Conservation (phyloP, 2,888 invertebrate species). For the Tiliacea citrago region DNA sequence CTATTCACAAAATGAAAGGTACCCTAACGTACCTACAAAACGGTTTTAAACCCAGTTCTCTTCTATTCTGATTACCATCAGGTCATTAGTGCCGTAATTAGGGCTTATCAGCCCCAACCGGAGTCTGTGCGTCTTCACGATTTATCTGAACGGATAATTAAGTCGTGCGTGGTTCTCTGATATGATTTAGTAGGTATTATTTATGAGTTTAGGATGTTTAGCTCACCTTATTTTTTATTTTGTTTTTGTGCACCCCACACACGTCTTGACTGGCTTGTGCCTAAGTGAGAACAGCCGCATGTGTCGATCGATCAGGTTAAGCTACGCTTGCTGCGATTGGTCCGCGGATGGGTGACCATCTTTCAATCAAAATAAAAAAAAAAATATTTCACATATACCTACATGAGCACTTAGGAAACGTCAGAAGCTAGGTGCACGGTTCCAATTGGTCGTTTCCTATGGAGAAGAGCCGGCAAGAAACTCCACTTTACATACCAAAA, state of each 20-base stretch:
- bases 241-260: background rate
- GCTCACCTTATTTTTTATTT: background rate
- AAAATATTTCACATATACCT: no score
- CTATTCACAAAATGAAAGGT: conserved; percentile 2
- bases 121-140: conserved; percentile 53
- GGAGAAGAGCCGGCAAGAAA: no score
- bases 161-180: conserved; percentile 24
- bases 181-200: conserved; percentile 32
- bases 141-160: conserved; percentile 64
- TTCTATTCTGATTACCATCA: conserved; percentile 35
- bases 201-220: background rate
- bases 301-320: no score
- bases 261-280: no score
- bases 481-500: no score
- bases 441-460: no score
- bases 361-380: no score
- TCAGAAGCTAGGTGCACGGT: no score
- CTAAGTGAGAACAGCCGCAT: no score
- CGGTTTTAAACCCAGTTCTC: conserved; percentile 12
- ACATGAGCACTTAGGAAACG: no score
- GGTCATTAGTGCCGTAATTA: conserved; percentile 65
- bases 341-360: no score
- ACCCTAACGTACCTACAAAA: conserved; percentile 2
- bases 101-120: conserved; percentile 58
- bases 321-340: no score